Conservation (phyloP, 37 sponge, comb jelly and placozoan species). For the Sycon ciliatum region DNA sequence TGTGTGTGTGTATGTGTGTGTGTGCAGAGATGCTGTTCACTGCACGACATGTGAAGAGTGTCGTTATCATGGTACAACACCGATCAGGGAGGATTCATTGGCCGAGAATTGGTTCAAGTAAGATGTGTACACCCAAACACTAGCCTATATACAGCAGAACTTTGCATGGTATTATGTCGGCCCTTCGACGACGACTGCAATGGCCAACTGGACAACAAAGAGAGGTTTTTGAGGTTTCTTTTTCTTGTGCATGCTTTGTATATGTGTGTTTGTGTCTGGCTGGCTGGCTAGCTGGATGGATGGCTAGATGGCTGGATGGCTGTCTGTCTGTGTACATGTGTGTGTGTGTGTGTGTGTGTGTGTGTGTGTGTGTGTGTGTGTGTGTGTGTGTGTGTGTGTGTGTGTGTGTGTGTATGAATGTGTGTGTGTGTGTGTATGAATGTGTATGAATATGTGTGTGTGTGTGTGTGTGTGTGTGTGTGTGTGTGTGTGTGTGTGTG, state of each 20-base stretch:
- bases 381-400: constrained; percentile 5
- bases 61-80: no score
- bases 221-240: neutral
- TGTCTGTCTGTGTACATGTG: neutral
- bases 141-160: neutral
- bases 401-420: neutral
- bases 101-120: no score
- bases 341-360: constrained; percentile 5
- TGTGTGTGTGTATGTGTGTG: neutral
- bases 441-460: neutral
- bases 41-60: no score
- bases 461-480: constrained; percentile 5
- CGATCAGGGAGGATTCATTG: no score
- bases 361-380: constrained; percentile 5
- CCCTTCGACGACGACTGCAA: no score
- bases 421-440: neutral
- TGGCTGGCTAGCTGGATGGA: neutral
- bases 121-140: no score
- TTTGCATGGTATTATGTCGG: no score
- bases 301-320: neutral
- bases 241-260: neutral
- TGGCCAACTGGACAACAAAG: no score
- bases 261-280: neutral
- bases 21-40: neutral
- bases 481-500: constrained; percentile 5